These are phyloP conservation scores for Apaloderma vittatum DNA, from an alignment of 2,113 vertebrate genomes.

Conservation along the genomic window DNA sequence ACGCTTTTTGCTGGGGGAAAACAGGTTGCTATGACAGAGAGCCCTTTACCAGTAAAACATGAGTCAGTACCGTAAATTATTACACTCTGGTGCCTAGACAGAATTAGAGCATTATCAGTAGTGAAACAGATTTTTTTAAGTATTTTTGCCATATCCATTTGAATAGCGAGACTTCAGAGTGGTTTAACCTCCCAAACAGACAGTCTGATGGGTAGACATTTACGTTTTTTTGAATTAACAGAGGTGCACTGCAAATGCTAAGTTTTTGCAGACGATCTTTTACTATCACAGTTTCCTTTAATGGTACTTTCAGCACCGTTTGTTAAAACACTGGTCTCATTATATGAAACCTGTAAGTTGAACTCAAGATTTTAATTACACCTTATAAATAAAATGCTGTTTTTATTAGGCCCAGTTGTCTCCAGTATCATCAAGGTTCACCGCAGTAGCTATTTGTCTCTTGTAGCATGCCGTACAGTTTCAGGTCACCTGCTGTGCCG, in stretches of 20 bases:
- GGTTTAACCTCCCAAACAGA: background rate
- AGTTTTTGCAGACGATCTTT: slow-evolving; percentile 13
- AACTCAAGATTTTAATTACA: slow-evolving; percentile 50
- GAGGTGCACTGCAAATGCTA: background rate
- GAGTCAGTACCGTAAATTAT: slow-evolving; percentile 65
- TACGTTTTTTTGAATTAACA: slow-evolving; percentile 34
- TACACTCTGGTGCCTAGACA: background rate
- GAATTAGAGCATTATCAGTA: slow-evolving; percentile 54
- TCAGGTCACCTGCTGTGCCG: slow-evolving; percentile 43
- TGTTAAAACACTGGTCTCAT: slow-evolving; percentile 44
- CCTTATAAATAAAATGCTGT: slow-evolving; percentile 56
- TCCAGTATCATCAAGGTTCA: slow-evolving; percentile 63
- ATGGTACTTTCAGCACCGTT: background rate
- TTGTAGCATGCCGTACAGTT: background rate
- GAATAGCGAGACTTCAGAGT: background rate
- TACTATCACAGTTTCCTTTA: slow-evolving; percentile 2
- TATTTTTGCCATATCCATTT: slow-evolving; percentile 22
- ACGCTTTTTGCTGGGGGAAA: slow-evolving; percentile 40
- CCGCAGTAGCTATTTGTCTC: slow-evolving; percentile 57
- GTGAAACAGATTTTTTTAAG: slow-evolving; percentile 36
- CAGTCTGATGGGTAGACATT: background rate
- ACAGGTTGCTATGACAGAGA: slow-evolving; percentile 65
- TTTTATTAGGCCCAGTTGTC: slow-evolving; percentile 53
- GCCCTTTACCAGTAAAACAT: slow-evolving; percentile 67
- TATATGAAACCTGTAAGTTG: slow-evolving; percentile 56